A percentile compares a stretch with the other conserved stretches of the same genome.
These are phyloP conservation scores for Blastomussa wellsi DNA, from an alignment of 92 coral and sea anemone species.

Conservation along the genomic window DNA sequence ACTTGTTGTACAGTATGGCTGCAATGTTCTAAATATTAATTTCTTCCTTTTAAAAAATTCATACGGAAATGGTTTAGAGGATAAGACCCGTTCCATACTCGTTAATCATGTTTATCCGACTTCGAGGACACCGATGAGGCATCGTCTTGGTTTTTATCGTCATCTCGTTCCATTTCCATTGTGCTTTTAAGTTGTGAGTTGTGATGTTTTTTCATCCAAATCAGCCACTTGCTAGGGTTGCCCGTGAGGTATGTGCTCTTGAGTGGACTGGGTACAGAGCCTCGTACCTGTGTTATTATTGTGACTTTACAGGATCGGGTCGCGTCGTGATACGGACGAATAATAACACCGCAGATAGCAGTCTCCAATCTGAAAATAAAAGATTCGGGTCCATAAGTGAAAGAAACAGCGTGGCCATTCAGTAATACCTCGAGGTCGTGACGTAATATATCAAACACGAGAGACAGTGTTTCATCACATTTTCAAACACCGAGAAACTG, in stretches of 20 bases:
- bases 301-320: slow-evolving; percentile 71
- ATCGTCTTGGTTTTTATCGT: slow-evolving; percentile 26
- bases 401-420: not conserved
- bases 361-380: slow-evolving; percentile 59
- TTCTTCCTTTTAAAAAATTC: not conserved
- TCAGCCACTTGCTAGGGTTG: slow-evolving; percentile 79
- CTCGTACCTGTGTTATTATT: slow-evolving; percentile 83
- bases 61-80: not conserved
- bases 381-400: not conserved
- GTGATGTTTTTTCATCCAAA: slow-evolving; percentile 70
- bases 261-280: slow-evolving; percentile 74
- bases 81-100: not conserved
- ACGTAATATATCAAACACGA: no score
- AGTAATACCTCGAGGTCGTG: no score
- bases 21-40: not conserved
- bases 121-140: slow-evolving; percentile 22
- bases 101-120: not conserved
- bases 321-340: slow-evolving; percentile 82
- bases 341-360: slow-evolving; percentile 68
- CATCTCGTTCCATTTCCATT: slow-evolving; percentile 24
- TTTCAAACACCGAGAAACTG: no score
- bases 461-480: not conserved
- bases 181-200: slow-evolving; percentile 39
- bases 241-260: slow-evolving; percentile 84
- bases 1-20: not conserved